Percentiles rank a stretch among this genome's conserved stretches.
phyloP scores from a whole-genome alignment of 2,888 invertebrate species.

The Argyra leucocephala region DNA sequence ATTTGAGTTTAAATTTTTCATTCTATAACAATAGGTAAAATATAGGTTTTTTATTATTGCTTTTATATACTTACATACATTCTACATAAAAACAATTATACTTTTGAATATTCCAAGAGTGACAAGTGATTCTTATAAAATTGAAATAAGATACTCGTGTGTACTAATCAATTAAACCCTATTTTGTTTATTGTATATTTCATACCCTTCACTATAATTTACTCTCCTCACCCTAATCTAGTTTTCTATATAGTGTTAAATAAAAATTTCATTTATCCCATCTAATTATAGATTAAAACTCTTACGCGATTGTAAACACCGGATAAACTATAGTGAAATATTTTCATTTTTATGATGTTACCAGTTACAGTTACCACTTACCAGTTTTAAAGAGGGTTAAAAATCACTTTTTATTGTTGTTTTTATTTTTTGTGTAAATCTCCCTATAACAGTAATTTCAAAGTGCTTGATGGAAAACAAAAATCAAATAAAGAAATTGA shows the following conservation, averaged over 20 bases:
- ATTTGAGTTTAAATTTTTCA: neutral
- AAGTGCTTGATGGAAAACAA: no score
- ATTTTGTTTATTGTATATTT: neutral
- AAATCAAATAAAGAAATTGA: no score
- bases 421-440: neutral
- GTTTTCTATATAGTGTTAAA: neutral
- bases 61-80: no score
- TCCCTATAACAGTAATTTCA: no score
- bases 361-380: neutral
- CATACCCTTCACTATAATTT: no score
- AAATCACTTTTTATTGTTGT: neutral
- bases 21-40: neutral
- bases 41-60: neutral
- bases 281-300: neutral
- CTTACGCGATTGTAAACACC: neutral
- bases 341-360: neutral
- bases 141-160: constrained; percentile 20
- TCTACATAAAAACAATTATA: neutral
- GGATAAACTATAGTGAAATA: neutral
- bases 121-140: neutral
- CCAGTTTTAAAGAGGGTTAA: neutral
- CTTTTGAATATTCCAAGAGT: neutral
- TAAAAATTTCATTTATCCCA: neutral
- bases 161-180: constrained; percentile 13
- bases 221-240: neutral